Conservation (phyloP, 2,888 invertebrate genomes). For the Yponomeuta evonymella region DNA sequence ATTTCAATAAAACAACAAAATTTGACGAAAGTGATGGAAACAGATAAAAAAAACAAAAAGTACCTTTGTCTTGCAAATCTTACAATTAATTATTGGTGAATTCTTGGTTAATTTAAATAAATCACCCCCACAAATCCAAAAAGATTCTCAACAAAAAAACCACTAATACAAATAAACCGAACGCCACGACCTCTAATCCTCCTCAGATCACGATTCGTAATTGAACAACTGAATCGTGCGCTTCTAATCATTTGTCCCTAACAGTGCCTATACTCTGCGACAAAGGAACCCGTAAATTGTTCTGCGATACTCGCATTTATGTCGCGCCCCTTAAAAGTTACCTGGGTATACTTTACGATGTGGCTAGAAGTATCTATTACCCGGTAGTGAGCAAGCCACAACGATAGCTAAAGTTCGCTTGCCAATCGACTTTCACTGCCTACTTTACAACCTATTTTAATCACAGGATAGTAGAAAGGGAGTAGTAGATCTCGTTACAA, state of each 20-base stretch:
- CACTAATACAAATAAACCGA: background rate
- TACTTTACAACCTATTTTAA: conserved; percentile 7
- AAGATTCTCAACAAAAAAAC: background rate
- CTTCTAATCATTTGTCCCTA: conserved; percentile 8
- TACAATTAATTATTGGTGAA: background rate
- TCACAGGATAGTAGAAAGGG: background rate
- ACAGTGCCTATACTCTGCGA: background rate
- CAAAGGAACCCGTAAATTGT: background rate
- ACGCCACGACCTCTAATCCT: conserved; percentile 13
- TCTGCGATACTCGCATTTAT: background rate
- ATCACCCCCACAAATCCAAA: background rate
- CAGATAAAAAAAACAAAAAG: too few relatives aligned
- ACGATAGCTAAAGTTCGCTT: conserved; percentile 15
- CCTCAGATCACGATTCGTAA: conserved; percentile 12
- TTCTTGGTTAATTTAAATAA: background rate
- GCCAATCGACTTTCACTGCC: conserved; percentile 16
- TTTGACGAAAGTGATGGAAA: too few relatives aligned
- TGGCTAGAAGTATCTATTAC: conserved; percentile 5
- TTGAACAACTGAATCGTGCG: conserved; percentile 13
- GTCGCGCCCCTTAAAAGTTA: background rate
- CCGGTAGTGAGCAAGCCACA: conserved; percentile 14
- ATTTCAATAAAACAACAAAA: too few relatives aligned
- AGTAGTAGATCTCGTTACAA: background rate
- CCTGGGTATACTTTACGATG: background rate
- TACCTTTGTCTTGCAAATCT: too few relatives aligned